phyloP scores from a whole-genome alignment of 2,888 invertebrate genomes.

The Lamproptera curius region DNA sequence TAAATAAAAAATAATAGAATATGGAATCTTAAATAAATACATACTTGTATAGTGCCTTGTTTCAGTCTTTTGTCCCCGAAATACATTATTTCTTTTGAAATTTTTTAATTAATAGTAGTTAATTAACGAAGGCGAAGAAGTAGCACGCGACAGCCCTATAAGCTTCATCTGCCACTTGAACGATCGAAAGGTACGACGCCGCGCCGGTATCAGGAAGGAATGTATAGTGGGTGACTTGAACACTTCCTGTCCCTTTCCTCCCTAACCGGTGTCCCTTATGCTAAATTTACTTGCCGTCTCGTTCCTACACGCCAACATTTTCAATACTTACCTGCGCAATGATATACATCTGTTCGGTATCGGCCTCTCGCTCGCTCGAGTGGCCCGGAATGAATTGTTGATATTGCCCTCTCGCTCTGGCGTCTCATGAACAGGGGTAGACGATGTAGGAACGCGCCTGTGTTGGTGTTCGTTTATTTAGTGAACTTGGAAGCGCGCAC shows the following conservation, averaged over 20 bases:
- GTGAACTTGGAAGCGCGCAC: constrained; percentile 76
- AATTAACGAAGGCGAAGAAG: constrained; percentile 25
- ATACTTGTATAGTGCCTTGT: too few relatives aligned
- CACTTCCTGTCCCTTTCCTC: constrained; percentile 66
- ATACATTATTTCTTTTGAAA: background rate
- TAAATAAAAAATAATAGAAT: too few relatives aligned
- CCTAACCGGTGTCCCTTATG: constrained; percentile 68
- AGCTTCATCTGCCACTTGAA: constrained; percentile 78
- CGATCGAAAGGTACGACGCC: constrained; percentile 77
- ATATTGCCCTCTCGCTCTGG: constrained; percentile 64
- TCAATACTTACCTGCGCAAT: constrained; percentile 78
- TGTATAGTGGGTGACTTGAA: constrained; percentile 77
- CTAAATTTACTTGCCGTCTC: constrained; percentile 68
- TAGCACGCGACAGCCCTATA: constrained; percentile 68
- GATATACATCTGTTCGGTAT: constrained; percentile 76
- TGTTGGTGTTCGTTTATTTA: constrained; percentile 78
- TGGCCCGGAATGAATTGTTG: constrained; percentile 64
- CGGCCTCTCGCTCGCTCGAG: constrained; percentile 53
- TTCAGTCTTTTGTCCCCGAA: too few relatives aligned
- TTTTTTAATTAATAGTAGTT: background rate
- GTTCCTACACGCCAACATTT: constrained; percentile 71
- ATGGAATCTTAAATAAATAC: too few relatives aligned
- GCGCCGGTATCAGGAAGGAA: constrained; percentile 77
- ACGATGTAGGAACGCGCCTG: constrained; percentile 68
- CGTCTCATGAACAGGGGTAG: constrained; percentile 74